Base-by-base conservation (phyloP, 2,888 invertebrate species). In the Amaurobius ferox region DNA sequence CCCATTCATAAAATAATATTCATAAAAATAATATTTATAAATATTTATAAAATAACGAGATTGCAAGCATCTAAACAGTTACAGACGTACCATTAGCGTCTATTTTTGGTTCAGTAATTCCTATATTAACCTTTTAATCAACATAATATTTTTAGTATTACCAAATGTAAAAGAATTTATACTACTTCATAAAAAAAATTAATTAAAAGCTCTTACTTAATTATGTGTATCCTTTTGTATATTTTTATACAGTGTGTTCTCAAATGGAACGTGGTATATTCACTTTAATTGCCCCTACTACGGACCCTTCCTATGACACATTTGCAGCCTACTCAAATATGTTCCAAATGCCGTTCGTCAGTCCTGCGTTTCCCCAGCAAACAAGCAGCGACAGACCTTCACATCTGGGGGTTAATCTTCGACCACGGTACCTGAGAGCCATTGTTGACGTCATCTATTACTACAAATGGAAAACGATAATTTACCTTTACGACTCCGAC, bases 361-460 rank as follows among this genome's bases (percentile, higher is more conserved):
- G 88, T 48, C 87, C 87, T 62, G 83, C 86, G 5, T 83, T 88
- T 40, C 83, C 86, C 7, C 72, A 78, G 32, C 72, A 78, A 68
- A 87, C 88, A 7, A 79, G 81, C 28, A 70, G 78, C n/a, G 79
- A 81, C 35, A 64, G 80, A 19, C 81, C 80, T 3, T 23, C 73
- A 1, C 62, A 86, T 32, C n/a, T 80, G 19, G 97, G 97, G 72
- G 95, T 97, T 90, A 96, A 68, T 91, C 95, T 99, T 95, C 94
- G 97, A 88, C 98, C 99, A 55, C 96, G 98, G 92, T 98, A 98
- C 92, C 97, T 98, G 92, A 95, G 95, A 90, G 98, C 98, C 80
- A 95, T 99, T 91, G 96, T 98, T 89, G 98, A 98, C 92, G 95
- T 98, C 85, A 97, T 99, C 90, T 94, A 95, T 89, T 95, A 96